Evolutionary conservation across 2,888 invertebrate species (phyloP).

Genomic region (Acronicta leporina): DNA sequence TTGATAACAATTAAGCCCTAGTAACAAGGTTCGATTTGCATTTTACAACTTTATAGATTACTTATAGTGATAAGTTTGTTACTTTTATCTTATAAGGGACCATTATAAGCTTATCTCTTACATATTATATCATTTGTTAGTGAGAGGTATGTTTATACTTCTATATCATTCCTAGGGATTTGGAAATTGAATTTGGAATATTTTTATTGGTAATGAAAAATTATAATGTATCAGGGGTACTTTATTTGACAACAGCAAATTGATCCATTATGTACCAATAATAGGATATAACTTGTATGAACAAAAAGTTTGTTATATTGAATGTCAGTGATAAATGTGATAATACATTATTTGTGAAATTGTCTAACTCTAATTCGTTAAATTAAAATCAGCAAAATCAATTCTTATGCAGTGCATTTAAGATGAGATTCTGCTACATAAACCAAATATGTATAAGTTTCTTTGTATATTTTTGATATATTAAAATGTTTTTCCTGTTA

Average conservation of each 20-base stretch:
- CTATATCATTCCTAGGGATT: slow-evolving; percentile 8
- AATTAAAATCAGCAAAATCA: slow-evolving; percentile 63
- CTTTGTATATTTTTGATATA: slow-evolving; percentile 58
- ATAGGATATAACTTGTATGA: slow-evolving; percentile 45
- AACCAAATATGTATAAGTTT: slow-evolving; percentile 51
- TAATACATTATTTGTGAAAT: slow-evolving; percentile 49
- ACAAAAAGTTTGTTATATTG: background rate
- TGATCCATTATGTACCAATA: slow-evolving; percentile 53
- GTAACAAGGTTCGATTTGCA: slow-evolving; percentile 16
- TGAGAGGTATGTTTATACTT: slow-evolving; percentile 14
- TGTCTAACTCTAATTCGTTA: slow-evolving; percentile 45
- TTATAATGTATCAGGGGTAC: slow-evolving; percentile 52
- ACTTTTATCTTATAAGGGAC: slow-evolving; percentile 15
- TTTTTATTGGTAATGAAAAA: slow-evolving; percentile 32
- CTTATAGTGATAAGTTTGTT: slow-evolving; percentile 11
- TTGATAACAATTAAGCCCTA: slow-evolving; percentile 6
- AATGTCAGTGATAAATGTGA: too few relatives aligned
- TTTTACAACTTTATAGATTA: slow-evolving; percentile 14
- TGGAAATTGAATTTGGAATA: slow-evolving; percentile 13
- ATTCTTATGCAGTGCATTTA: slow-evolving; percentile 72
- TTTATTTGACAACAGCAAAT: slow-evolving; percentile 76
- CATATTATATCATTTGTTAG: slow-evolving; percentile 15
- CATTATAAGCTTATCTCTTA: slow-evolving; percentile 31
- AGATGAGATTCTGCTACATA: slow-evolving; percentile 42
- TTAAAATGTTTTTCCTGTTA: slow-evolving; percentile 69